A percentile compares a stretch with the other conserved stretches of the same genome.
phyloP scores from a whole-genome alignment of 1,140 invertebrate genomes.

The Laodelphax striatellus region DNA sequence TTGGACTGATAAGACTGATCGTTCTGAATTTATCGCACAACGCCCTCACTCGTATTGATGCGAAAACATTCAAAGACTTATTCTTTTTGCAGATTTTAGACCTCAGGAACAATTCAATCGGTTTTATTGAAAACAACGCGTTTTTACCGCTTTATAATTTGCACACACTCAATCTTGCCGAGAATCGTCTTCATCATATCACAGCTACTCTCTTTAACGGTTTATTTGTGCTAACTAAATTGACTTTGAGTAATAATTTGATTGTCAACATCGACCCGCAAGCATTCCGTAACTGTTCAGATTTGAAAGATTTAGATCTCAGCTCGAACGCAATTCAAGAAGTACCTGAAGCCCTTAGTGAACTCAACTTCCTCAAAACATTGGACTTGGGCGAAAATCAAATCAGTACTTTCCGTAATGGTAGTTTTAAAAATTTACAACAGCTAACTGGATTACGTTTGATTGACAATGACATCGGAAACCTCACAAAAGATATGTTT shows the following conservation, averaged over 20 bases:
- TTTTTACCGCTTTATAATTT: constrained; percentile 77
- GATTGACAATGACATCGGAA: constrained; percentile 77
- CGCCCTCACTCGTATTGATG: constrained; percentile 64
- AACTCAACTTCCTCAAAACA: constrained; percentile 69
- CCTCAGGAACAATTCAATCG: constrained; percentile 75
- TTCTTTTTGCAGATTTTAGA: constrained; percentile 79
- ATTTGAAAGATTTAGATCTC: constrained; percentile 79
- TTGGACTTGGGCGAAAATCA: constrained; percentile 80
- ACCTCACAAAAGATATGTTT: constrained; percentile 73
- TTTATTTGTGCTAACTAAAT: constrained; percentile 66
- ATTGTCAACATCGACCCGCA: constrained; percentile 66
- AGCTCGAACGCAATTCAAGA: constrained; percentile 69
- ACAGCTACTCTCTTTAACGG: constrained; percentile 74
- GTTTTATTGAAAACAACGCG: constrained; percentile 73
- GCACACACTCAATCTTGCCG: constrained; percentile 71
- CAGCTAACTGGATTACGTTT: constrained; percentile 72
- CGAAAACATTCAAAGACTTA: constrained; percentile 74
- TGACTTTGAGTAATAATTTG: constrained; percentile 74
- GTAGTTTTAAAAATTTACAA: constrained; percentile 69
- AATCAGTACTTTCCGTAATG: constrained; percentile 65
- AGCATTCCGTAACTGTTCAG: constrained; percentile 83
- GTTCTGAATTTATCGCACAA: constrained; percentile 79
- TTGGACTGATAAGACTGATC: constrained; percentile 70
- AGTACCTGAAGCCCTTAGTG: constrained; percentile 71
- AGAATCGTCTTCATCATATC: constrained; percentile 70